Base-by-base conservation (phyloP, 1,140 invertebrate genomes). In the Delia radicum region DNA sequence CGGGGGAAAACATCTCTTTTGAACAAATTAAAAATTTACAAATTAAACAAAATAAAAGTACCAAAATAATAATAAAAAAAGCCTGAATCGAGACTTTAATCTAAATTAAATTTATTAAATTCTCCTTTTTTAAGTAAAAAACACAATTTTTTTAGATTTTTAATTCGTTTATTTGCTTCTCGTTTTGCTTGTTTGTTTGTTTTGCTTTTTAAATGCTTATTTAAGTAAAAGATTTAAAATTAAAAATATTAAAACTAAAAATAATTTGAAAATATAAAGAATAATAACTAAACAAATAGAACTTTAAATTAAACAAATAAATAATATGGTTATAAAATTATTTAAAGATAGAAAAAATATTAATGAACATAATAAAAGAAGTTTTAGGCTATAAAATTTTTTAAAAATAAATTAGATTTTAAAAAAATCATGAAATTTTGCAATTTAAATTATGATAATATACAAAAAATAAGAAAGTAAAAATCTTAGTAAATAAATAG, bases 191-290 rank as follows among this genome's bases (percentile, higher is more conserved):
- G 65, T 69, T 69, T 69, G 65, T 69, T 69, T 69, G 29, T 37
- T 69, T 67, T 69, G 65, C 65, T 69, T 77, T 63, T n/a, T 65
- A 61, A 73, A 73, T 73, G 26, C 71, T 24, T 24, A 48, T 74
- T 74, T 31, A 65, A 15, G 3, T 62, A 61, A 21, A 61, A 33
- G 61, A 29, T 26, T 74, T 65, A 28, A 42, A 74, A 26, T 12
- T 2, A 37, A 5, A 26, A 42, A n/a, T 67, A 73, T 48, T 48
- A 55, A 62, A 72, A 27, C 69, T 21, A 31, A 69, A 69, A 69
- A 18, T 18, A 33, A 26, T 63, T 26, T 29, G 62, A 33, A 55
- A 21, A 8, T 55, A 55, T 55, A 55, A 55, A 24, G 48, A 55
- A 55, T 8, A 55, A 37, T 37, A 37, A 13, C 13, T 37, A 37